Evolutionary conservation across 92 coral and sea anemone species (phyloP).

Genomic region (Blastomussa wellsi): DNA sequence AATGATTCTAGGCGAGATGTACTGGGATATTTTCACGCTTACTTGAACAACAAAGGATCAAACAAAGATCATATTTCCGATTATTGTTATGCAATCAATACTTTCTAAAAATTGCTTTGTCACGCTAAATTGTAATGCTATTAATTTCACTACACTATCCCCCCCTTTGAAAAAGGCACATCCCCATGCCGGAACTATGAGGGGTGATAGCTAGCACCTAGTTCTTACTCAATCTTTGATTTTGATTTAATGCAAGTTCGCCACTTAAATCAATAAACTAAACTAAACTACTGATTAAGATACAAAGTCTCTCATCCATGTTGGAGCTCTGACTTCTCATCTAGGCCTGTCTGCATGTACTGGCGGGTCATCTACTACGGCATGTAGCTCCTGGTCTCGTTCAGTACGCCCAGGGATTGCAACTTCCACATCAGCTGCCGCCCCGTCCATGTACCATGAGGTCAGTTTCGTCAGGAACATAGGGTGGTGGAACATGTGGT

Average conservation of each 20-base stretch:
- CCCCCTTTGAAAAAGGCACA: constrained; percentile 19
- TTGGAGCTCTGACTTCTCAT: neutral
- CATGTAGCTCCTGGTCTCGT: neutral
- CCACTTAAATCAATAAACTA: neutral
- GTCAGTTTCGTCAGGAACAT: constrained; percentile 20
- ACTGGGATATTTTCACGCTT: no score
- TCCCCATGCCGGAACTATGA: constrained; percentile 5
- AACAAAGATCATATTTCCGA: no score
- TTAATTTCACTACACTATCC: constrained; percentile 17
- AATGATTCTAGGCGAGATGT: no score
- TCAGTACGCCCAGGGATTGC: neutral
- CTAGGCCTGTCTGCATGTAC: constrained; percentile 10
- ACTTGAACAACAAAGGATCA: no score
- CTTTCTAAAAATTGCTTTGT: no score
- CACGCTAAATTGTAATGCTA: no score
- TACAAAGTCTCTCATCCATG: constrained; percentile 18
- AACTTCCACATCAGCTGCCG: neutral
- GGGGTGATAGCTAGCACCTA: neutral
- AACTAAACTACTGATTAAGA: constrained; percentile 5
- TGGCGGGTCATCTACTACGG: neutral
- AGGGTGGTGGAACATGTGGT: neutral
- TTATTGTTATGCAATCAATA: no score
- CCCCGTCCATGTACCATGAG: constrained; percentile 18
- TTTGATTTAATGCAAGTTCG: neutral
- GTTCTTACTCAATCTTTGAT: no score